Evolutionary conservation across 2,797 vertebrate species (phyloP).

Genomic region (Diplodus puntazzo): DNA sequence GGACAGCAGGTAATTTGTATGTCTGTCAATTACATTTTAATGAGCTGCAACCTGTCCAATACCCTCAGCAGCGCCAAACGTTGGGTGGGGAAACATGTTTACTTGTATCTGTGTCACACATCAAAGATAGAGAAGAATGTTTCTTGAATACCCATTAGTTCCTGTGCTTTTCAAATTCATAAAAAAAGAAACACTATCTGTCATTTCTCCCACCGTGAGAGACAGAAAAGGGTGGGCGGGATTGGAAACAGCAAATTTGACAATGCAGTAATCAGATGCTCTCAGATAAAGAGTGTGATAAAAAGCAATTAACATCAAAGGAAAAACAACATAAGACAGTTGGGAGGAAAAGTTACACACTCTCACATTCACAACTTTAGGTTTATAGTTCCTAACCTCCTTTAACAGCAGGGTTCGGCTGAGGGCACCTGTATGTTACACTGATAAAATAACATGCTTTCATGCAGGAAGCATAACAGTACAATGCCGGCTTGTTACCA

Average conservation of each 20-base stretch:
- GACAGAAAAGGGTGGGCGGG: conserved; percentile 53
- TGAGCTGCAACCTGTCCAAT: conserved; percentile 68
- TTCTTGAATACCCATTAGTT: conserved; percentile 69
- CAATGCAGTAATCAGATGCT: conserved; percentile 35
- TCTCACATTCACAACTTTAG: background rate
- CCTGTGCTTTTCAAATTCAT: conserved; percentile 39
- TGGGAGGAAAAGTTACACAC: conserved; percentile 8
- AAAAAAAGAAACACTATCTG: conserved; percentile 38
- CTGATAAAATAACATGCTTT: background rate
- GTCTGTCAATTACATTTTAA: conserved; percentile 77
- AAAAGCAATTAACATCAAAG: conserved; percentile 10
- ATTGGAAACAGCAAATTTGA: conserved; percentile 41
- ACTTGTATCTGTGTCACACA: conserved; percentile 55
- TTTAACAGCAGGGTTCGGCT: conserved; percentile 8
- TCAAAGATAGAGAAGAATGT: conserved; percentile 61
- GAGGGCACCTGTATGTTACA: background rate
- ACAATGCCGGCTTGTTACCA: conserved; percentile 11
- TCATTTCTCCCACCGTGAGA: conserved; percentile 28
- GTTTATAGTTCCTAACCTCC: conserved; percentile 11
- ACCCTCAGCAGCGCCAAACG: conserved; percentile 57
- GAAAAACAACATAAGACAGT: conserved; percentile 22
- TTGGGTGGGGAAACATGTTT: conserved; percentile 44
- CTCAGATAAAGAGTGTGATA: background rate
- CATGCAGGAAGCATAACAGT: conserved; percentile 17
- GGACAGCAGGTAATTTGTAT: conserved; percentile 60